A percentile compares a stretch with the other conserved stretches of the same genome.
These are phyloP conservation scores for Tyria jacobaeae DNA, from an alignment of 2,888 invertebrate genomes.

Conservation along the genomic window DNA sequence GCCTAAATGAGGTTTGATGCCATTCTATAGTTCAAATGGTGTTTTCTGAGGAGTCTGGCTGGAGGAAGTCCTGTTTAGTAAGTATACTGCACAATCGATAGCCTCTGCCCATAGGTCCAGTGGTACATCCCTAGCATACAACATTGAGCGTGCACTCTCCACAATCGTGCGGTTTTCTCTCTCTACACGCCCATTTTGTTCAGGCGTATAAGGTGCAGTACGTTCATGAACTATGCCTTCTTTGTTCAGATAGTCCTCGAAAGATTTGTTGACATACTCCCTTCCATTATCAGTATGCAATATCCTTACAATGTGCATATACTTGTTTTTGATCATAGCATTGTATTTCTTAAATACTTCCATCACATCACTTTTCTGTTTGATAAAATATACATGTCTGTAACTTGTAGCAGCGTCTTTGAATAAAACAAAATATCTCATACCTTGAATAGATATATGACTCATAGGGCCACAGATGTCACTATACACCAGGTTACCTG, in stretches of 20 bases:
- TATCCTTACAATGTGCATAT: slow-evolving; percentile 18
- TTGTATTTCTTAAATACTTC: slow-evolving; percentile 22
- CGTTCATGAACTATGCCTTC: no score
- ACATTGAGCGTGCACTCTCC: no score
- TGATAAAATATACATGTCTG: slow-evolving; percentile 34
- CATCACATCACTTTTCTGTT: slow-evolving; percentile 37
- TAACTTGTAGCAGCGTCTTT: slow-evolving; percentile 30
- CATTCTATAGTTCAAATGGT: slow-evolving; percentile 54
- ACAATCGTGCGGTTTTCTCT: no score
- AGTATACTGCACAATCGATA: slow-evolving; percentile 56
- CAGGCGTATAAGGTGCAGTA: no score
- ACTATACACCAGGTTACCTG: no score
- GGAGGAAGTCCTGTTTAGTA: slow-evolving; percentile 57
- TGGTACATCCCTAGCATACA: no score
- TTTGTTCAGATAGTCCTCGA: no score
- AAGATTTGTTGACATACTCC: no score
- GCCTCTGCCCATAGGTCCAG: no score
- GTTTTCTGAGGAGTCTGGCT: slow-evolving; percentile 43
- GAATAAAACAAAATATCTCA: slow-evolving; percentile 42
- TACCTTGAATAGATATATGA: slow-evolving; percentile 18
- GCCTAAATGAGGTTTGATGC: no score
- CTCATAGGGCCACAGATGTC: no score
- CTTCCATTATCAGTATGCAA: slow-evolving; percentile 29
- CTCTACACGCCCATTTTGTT: no score
- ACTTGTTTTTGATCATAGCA: slow-evolving; percentile 22